Base-by-base conservation (phyloP, 2,797 vertebrate genomes). In the Hirundo rustica region DNA sequence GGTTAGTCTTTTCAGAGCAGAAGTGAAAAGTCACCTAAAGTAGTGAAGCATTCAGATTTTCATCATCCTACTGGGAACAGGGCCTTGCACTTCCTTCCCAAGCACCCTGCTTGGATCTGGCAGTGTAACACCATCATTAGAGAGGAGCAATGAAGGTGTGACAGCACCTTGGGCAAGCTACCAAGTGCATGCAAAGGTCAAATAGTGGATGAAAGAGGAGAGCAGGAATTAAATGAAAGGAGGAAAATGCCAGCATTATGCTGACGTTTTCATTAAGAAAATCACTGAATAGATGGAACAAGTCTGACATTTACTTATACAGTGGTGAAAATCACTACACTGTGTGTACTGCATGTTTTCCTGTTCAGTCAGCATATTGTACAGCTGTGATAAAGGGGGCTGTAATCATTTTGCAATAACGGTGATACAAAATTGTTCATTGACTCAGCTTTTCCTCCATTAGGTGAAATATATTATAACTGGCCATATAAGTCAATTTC, bases 191-290 rank as follows among this genome's bases (percentile, higher is more conserved):
- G 54, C 78, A 95, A 95, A 97, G 96, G 96, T 97, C 96, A 96
- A 82, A 54, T 5, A 58, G 58, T 51, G 53, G 55, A 91, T 94
- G 92, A 95, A 94, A 93, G 60, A 53, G 58, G 79, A 95, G 77
- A n/a, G 67, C 27, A 80, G 73, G 86, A 89, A 95, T 89, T 91
- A 96, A 96, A 90, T 95, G 92, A 89, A 88, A 92, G 84, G 83
- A 93, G 38, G 93, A 64, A 95, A 96, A 95, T 86, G 95, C 90
- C 96, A 95, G 64, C 32, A 54, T 93, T 92, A 83, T 92, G 88
- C 88, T 96, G 93, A 96, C 14, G 68, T 94, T 97, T 97, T 96
- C 94, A 96, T 97, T 97, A 97, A 95, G 93, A 83, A 92, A 97
- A 96, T 96, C 95, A 96, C 93, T 72, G 94, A 89, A 91, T 91